phyloP scores from a whole-genome alignment of 2,888 invertebrate genomes.

The Hoplodrina ambigua region DNA sequence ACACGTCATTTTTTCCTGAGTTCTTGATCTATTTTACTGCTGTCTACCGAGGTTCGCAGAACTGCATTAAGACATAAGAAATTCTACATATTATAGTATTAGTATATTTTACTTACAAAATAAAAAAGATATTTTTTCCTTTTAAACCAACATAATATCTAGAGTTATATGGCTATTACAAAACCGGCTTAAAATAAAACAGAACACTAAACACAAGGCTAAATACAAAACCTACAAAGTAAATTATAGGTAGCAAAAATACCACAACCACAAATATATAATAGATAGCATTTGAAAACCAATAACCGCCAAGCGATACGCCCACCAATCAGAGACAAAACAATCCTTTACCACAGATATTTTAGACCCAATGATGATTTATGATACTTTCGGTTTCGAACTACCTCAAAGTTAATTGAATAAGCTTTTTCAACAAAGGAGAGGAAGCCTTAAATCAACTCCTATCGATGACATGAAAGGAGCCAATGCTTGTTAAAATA shows the following conservation, averaged over 20 bases:
- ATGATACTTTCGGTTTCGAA: slow-evolving; percentile 37
- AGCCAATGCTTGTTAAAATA: background rate
- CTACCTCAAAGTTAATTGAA: slow-evolving; percentile 43
- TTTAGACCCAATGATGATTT: slow-evolving; percentile 45
- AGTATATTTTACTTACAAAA: too few relatives aligned
- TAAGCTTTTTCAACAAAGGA: slow-evolving; percentile 38
- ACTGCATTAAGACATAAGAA: too few relatives aligned
- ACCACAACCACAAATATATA: slow-evolving; percentile 29
- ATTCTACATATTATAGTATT: too few relatives aligned
- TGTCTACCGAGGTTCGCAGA: too few relatives aligned
- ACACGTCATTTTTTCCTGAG: too few relatives aligned
- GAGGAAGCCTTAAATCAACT: slow-evolving; percentile 30
- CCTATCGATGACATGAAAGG: slow-evolving; percentile 30
- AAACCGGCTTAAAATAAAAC: background rate
- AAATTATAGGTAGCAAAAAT: slow-evolving; percentile 10
- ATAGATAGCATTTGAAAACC: slow-evolving; percentile 37
- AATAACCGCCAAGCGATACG: slow-evolving; percentile 48
- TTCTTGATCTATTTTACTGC: too few relatives aligned
- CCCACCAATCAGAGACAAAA: slow-evolving; percentile 50
- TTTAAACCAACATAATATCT: too few relatives aligned
- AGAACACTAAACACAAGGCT: background rate
- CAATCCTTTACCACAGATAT: slow-evolving; percentile 31
- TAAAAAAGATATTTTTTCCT: too few relatives aligned
- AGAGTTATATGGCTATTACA: background rate
- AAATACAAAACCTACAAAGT: slow-evolving; percentile 32